These are phyloP conservation scores for Falco punctatus DNA, from an alignment of 2,113 vertebrate genomes.

Conservation along the genomic window DNA sequence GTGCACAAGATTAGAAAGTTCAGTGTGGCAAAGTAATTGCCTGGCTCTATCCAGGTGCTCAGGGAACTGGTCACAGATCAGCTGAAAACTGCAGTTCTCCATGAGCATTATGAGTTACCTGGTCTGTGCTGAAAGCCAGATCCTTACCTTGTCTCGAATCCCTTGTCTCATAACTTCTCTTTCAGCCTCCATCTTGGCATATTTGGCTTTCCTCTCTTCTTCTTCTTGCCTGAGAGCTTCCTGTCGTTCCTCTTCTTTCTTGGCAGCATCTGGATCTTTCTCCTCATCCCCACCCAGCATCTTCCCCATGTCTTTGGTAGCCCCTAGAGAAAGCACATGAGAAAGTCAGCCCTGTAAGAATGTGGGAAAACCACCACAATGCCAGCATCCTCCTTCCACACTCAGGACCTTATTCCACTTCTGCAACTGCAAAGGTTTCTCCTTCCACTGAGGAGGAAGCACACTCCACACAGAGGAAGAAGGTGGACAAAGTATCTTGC, in stretches of 20 bases:
- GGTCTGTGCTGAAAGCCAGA: neutral
- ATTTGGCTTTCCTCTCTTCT: slow-evolving; percentile 93
- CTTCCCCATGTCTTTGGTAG: slow-evolving; percentile 89
- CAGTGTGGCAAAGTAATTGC: neutral
- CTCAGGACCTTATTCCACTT: neutral
- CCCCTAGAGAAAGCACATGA: slow-evolving; percentile 75
- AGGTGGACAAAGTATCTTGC: neutral
- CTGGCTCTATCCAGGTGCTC: neutral
- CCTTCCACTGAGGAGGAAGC: neutral
- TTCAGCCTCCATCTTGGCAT: slow-evolving; percentile 91
- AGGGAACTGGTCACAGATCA: neutral
- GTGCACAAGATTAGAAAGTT: neutral
- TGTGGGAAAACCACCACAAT: neutral
- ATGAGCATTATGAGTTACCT: neutral
- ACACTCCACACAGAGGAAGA: neutral
- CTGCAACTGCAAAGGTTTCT: neutral
- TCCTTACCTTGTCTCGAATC: slow-evolving; percentile 91
- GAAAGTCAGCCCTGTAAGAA: neutral
- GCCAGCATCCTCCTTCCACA: neutral
- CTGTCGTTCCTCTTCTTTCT: slow-evolving; percentile 91
- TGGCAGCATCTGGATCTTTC: slow-evolving; percentile 88
- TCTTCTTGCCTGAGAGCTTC: slow-evolving; percentile 90
- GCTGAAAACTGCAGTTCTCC: neutral
- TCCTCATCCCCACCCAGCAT: slow-evolving; percentile 87
- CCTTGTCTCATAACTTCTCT: slow-evolving; percentile 90